Conservation (phyloP, 2,888 invertebrate species). For the Dastarcus helophoroides region DNA sequence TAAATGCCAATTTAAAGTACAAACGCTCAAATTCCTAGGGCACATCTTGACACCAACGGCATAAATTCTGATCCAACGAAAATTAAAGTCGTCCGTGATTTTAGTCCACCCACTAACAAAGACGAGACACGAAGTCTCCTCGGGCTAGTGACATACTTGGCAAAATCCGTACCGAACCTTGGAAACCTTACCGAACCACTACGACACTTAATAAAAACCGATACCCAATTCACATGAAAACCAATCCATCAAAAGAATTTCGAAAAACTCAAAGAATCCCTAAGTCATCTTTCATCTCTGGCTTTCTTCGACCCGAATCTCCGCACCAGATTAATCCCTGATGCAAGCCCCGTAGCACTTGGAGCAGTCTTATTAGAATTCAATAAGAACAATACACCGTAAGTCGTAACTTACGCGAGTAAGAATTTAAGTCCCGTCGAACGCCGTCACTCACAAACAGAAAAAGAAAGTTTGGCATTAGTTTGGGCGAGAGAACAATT, state of each 20-base stretch:
- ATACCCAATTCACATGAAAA: too few species aligned
- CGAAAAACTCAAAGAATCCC: too few species aligned
- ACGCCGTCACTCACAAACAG: slow-evolving; percentile 26
- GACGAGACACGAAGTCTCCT: slow-evolving; percentile 18
- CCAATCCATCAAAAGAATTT: too few species aligned
- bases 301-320: slow-evolving; percentile 16
- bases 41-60: slow-evolving; percentile 12
- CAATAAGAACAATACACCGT: slow-evolving; percentile 14
- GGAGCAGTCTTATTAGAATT: slow-evolving; percentile 22
- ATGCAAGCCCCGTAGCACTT: slow-evolving; percentile 22
- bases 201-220: too few species aligned
- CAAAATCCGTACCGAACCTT: slow-evolving; percentile 17
- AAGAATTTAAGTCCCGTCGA: slow-evolving; percentile 18
- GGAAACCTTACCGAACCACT: too few species aligned
- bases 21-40: too few species aligned
- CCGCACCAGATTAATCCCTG: slow-evolving; percentile 17
- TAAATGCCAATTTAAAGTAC: too few species aligned
- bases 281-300: slow-evolving; percentile 15
- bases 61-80: slow-evolving; percentile 16
- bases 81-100: too few species aligned
- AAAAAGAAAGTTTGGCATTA: slow-evolving; percentile 29
- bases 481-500: slow-evolving; percentile 33
- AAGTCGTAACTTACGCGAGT: slow-evolving; percentile 19
- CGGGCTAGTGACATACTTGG: slow-evolving; percentile 16
- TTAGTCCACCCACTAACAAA: slow-evolving; percentile 17